Base-by-base conservation (phyloP, 1,140 invertebrate genomes). In the Leptinotarsa defecta region DNA sequence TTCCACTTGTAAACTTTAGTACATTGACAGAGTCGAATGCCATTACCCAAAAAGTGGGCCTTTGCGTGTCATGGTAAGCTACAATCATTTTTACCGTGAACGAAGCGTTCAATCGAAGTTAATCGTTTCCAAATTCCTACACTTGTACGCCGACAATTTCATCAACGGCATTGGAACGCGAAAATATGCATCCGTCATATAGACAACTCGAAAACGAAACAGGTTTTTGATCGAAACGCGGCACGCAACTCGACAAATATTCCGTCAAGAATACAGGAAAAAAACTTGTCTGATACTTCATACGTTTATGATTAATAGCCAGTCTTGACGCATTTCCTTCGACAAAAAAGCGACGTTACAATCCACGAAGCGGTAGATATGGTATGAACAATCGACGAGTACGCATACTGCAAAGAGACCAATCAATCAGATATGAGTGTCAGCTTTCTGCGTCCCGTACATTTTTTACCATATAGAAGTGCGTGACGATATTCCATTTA, bases 401-500 rank as follows among this genome's bases (percentile, higher is more conserved):
- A 74, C 69, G 27, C 63, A 74, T 73, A 68, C 20, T 74, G 62
- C 20, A 77, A 74, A 73, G 71, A 74, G 73, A 71, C 63, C 76
- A 77, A 77, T 77, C 76, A 77, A 77, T 77, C 76, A 77, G 73
- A 71, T 74, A 57, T 68, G 63, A 74, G 34, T 74, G 48, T 74
- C 48, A 19, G 24, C 19, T 74, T 68, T 74, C 61, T 57, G 17
- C 17, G 52, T 68, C 5, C 19, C 19, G 13, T 57, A 24, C 8
- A 62, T 77, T 64, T 71, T 74, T 74, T 68, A 24, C 48, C 8
- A 74, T 74, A 68, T 71, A 74, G 76, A 74, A 73, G 71, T 74
- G 76, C 76, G 76, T 77, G 76, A 77, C 73, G 74, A 77, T 77
- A 77, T 77, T 77, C 71, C 76, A 77, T 73, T 77, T 77, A 77